phyloP scores from a whole-genome alignment of 2,113 vertebrate species.

The Eupsittula cactorum region DNA sequence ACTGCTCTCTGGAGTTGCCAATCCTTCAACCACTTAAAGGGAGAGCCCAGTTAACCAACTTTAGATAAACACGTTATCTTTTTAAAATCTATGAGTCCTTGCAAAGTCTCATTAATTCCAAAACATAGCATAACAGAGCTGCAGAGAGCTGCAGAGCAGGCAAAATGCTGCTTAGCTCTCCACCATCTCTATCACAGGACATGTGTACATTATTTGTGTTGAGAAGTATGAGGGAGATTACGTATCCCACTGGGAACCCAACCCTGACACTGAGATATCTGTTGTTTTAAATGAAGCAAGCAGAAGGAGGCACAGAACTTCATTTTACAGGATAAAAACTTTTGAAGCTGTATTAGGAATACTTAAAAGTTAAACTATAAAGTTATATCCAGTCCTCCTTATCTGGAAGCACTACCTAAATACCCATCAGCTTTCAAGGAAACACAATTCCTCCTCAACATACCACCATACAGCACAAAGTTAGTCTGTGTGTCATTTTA shows the following conservation, averaged over 20 bases:
- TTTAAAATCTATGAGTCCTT: background rate
- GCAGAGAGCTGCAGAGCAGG: background rate
- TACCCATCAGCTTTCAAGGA: background rate
- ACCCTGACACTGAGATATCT: background rate
- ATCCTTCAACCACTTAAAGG: background rate
- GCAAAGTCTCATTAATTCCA: background rate
- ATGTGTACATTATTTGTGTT: accelerated
- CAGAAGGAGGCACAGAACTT: background rate
- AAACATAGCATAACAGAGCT: background rate
- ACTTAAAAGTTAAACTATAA: background rate
- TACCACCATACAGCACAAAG: background rate
- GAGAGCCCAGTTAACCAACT: background rate
- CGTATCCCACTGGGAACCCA: background rate
- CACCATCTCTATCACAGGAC: background rate
- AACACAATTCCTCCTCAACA: background rate
- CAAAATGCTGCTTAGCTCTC: background rate
- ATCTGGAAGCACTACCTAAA: background rate
- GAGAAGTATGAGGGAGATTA: background rate
- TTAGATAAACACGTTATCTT: background rate
- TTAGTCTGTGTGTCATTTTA: background rate
- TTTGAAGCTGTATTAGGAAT: background rate
- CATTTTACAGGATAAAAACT: background rate
- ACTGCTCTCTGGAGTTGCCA: background rate
- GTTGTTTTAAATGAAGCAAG: background rate
- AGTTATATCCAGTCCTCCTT: background rate